Conservation (phyloP, 2,888 invertebrate genomes). For the Diloba caeruleocephala region DNA sequence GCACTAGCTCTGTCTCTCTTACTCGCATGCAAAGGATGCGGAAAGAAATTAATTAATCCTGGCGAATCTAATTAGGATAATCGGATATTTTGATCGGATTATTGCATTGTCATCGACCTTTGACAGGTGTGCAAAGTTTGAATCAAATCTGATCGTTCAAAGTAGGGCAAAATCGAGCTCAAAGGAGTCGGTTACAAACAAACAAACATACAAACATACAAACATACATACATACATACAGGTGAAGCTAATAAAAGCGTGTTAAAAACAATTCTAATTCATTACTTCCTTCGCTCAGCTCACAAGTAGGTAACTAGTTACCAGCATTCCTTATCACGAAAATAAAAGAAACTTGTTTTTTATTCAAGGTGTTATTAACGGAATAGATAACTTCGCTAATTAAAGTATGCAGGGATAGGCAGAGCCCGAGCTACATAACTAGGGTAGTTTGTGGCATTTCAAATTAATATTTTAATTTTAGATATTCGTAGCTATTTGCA, state of each 20-base stretch:
- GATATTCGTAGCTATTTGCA: slow-evolving; percentile 41
- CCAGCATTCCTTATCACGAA: slow-evolving; percentile 51
- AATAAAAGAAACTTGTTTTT: slow-evolving; percentile 51
- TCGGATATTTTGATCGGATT: too few relatives aligned
- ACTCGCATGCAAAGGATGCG: too few relatives aligned
- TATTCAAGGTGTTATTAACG: slow-evolving; percentile 46
- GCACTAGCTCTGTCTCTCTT: too few relatives aligned
- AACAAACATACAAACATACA: too few relatives aligned
- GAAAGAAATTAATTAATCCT: too few relatives aligned
- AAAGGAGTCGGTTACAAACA: too few relatives aligned
- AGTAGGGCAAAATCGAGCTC: too few relatives aligned
- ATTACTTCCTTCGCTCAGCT: slow-evolving; percentile 46
- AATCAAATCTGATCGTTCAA: too few relatives aligned
- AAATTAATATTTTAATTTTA: slow-evolving; percentile 42
- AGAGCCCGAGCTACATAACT: slow-evolving; percentile 12
- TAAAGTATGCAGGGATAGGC: slow-evolving; percentile 35
- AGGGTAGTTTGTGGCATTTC: slow-evolving; percentile 32
- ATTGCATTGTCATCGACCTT: too few relatives aligned
- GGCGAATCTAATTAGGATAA: too few relatives aligned
- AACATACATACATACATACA: neutral
- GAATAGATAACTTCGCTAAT: slow-evolving; percentile 51
- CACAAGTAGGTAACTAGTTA: slow-evolving; percentile 32
- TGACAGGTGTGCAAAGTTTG: too few relatives aligned
- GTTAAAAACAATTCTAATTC: slow-evolving; percentile 44
- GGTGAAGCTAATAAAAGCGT: too few relatives aligned